A percentile compares a stretch with the other conserved stretches of the same genome.
These are phyloP conservation scores for Lasioglossum lativentre DNA, from an alignment of 2,888 invertebrate genomes.

Conservation along the genomic window DNA sequence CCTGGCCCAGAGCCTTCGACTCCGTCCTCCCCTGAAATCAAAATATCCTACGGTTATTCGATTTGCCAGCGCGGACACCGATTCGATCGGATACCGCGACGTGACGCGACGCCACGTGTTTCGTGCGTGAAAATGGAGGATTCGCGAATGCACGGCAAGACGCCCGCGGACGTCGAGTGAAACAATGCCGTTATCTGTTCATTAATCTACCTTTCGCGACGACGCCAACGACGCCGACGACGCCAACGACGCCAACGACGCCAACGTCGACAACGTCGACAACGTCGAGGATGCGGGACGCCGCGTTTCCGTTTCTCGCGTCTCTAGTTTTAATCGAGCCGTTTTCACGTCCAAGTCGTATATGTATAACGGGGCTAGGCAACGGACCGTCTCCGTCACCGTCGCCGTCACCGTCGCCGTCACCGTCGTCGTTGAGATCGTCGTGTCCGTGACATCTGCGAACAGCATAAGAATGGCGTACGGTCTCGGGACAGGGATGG, in stretches of 20 bases:
- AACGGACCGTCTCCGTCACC: neutral
- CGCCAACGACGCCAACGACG: conserved; percentile 57
- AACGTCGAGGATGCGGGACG: conserved; percentile 63
- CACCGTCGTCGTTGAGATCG: neutral
- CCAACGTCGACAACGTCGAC: conserved; percentile 61
- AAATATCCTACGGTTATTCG: conserved; percentile 43
- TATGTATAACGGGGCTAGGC: neutral
- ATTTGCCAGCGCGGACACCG: neutral
- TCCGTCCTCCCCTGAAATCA: conserved; percentile 86
- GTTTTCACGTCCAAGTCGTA: conserved; percentile 64
- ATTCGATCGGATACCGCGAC: neutral
- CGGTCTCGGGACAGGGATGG: neutral
- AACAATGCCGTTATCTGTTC: conserved; percentile 83
- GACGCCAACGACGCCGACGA: conserved; percentile 42
- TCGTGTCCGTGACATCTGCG: neutral
- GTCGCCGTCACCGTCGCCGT: neutral
- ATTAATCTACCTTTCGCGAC: conserved; percentile 82
- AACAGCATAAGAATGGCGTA: neutral
- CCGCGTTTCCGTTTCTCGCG: conserved; percentile 78
- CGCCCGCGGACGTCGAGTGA: conserved; percentile 76
- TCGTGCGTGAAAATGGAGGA: neutral
- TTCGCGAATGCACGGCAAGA: conserved; percentile 70
- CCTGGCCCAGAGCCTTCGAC: conserved; percentile 82
- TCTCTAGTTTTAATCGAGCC: conserved; percentile 82
- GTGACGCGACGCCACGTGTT: too few relatives aligned